phyloP scores from a whole-genome alignment of 2,888 invertebrate species.

The Drosophila prostipennis region DNA sequence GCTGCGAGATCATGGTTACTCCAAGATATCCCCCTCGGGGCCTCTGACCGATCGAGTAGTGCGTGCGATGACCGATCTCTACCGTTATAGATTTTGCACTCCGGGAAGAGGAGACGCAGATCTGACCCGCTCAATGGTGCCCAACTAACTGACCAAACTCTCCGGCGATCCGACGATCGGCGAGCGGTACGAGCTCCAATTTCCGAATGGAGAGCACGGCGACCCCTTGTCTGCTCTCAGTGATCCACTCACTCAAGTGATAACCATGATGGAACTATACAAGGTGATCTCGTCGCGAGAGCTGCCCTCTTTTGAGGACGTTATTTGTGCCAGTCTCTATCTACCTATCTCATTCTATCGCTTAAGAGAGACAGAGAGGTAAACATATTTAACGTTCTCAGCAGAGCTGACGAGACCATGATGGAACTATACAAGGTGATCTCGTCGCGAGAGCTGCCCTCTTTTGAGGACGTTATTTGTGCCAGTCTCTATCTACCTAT shows the following conservation, averaged over 20 bases:
- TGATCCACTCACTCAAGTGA: not conserved
- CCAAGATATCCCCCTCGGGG: conserved; percentile 6
- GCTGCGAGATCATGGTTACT: conserved; percentile 38
- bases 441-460: no score
- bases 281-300: no score
- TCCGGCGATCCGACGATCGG: conserved; percentile 3
- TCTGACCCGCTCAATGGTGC: conserved; percentile 66
- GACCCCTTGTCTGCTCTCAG: conserved; percentile 47
- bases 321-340: no score
- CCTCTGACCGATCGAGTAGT: conserved; percentile 20
- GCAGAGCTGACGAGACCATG: no score
- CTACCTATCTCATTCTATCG: no score
- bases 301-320: no score
- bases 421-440: no score
- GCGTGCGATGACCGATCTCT: conserved; percentile 40
- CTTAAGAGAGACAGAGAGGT: no score
- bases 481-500: no score
- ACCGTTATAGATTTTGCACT: conserved; percentile 10
- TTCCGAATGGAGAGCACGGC: conserved; percentile 41
- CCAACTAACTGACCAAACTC: conserved; percentile 66
- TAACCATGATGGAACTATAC: no score
- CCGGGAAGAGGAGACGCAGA: conserved; percentile 19
- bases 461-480: no score
- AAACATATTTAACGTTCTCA: no score
- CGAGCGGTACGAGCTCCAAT: not conserved